These are phyloP conservation scores for Oscheius myriophilus DNA, from an alignment of 2,888 invertebrate species.

Conservation along the genomic window DNA sequence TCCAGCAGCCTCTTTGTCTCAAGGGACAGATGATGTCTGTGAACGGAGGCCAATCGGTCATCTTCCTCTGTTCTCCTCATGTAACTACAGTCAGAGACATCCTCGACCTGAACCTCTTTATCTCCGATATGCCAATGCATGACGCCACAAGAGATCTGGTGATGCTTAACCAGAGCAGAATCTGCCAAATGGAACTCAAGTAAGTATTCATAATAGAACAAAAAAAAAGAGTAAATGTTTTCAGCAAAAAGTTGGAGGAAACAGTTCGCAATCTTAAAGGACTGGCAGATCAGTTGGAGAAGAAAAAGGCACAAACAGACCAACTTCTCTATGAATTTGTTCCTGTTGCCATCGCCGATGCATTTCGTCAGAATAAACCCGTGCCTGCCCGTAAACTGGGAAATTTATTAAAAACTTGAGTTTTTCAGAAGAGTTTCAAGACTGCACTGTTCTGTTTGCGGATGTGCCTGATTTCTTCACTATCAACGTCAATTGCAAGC, in stretches of 20 bases:
- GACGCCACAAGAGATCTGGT: slow-evolving; percentile 67
- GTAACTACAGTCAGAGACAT: slow-evolving; percentile 65
- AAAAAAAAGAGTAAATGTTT: slow-evolving; percentile 23
- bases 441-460: slow-evolving; percentile 70
- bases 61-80: slow-evolving; percentile 66
- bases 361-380: slow-evolving; percentile 49
- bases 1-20: slow-evolving; percentile 53
- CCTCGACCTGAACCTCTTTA: slow-evolving; percentile 61
- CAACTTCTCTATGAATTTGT: slow-evolving; percentile 61
- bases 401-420: slow-evolving; percentile 4
- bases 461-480: slow-evolving; percentile 72
- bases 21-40: slow-evolving; percentile 66
- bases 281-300: slow-evolving; percentile 58
- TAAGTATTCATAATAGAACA: slow-evolving; percentile 20
- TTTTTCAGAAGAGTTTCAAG: slow-evolving; percentile 62
- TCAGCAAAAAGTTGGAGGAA: slow-evolving; percentile 65
- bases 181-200: slow-evolving; percentile 68
- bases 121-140: slow-evolving; percentile 68
- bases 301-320: slow-evolving; percentile 55
- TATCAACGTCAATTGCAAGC: slow-evolving; percentile 68
- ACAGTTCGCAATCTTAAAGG: slow-evolving; percentile 57
- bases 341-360: slow-evolving; percentile 59
- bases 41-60: slow-evolving; percentile 59
- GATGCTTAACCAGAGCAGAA: slow-evolving; percentile 66
- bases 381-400: slow-evolving; percentile 56